Evolutionary conservation across 2,797 vertebrate genomes (phyloP).

Genomic region (Novumbra hubbsi): DNA sequence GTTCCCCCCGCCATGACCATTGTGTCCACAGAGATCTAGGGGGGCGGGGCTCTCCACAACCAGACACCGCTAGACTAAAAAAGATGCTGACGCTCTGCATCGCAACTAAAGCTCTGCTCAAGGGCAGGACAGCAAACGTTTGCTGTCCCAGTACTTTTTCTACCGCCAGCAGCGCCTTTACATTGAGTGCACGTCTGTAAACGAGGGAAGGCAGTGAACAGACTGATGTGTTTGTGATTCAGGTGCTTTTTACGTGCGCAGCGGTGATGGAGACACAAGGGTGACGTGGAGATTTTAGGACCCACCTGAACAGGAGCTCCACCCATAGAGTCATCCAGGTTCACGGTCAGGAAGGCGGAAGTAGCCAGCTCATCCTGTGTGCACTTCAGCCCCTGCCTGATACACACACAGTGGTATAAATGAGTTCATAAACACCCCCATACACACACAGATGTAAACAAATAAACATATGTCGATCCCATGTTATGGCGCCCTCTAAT

Average conservation of each 20-base stretch:
- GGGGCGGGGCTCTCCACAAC: too few relatives aligned
- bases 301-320: slow-evolving; percentile 79
- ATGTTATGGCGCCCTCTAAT: too few relatives aligned
- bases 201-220: too few relatives aligned
- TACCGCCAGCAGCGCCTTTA: too few relatives aligned
- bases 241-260: not conserved
- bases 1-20: not conserved
- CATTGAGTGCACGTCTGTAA: too few relatives aligned
- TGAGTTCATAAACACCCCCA: slow-evolving; percentile 2
- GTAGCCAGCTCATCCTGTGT: slow-evolving; percentile 75
- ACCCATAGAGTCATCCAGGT: slow-evolving; percentile 78
- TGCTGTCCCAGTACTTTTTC: too few relatives aligned
- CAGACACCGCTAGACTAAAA: too few relatives aligned
- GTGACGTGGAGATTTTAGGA: not conserved
- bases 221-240: not conserved
- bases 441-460: slow-evolving; percentile 10
- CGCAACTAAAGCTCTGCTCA: too few relatives aligned
- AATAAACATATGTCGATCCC: too few relatives aligned
- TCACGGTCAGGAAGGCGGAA: slow-evolving; percentile 77
- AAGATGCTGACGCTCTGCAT: too few relatives aligned
- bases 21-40: too few relatives aligned
- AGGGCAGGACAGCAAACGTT: too few relatives aligned
- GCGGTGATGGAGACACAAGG: not conserved
- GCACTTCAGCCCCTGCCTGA: slow-evolving; percentile 80
- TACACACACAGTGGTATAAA: slow-evolving; percentile 17